These are phyloP conservation scores for Lethenteron camtschaticum DNA, from an alignment of 2,113 vertebrate species.

Conservation along the genomic window DNA sequence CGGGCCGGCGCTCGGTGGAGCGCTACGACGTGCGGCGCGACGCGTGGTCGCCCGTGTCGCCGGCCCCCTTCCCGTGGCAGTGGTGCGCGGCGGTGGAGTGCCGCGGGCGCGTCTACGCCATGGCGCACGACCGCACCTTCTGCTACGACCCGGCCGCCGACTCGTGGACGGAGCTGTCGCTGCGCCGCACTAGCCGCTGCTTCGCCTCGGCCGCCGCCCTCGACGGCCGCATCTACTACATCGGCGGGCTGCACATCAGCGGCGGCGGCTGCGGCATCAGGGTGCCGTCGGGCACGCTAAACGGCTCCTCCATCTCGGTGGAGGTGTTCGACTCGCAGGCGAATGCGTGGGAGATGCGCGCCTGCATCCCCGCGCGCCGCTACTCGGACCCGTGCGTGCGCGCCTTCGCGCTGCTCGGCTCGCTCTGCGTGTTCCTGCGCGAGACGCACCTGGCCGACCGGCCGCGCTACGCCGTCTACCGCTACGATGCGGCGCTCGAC, in stretches of 20 bases:
- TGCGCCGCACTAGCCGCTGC: conserved; percentile 64
- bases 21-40: conserved; percentile 74
- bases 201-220: conserved; percentile 76
- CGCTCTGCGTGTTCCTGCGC: conserved; percentile 67
- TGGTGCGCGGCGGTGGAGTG: conserved; percentile 68
- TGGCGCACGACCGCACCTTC: conserved; percentile 83
- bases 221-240: conserved; percentile 80
- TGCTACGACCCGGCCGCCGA: conserved; percentile 78
- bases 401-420: conserved; percentile 61
- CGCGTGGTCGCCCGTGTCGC: conserved; percentile 77
- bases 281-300: conserved; percentile 50
- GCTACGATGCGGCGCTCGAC: conserved; percentile 63
- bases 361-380: conserved; percentile 74
- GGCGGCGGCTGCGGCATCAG: conserved; percentile 58
- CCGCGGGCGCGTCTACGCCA: conserved; percentile 71
- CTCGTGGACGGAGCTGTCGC: conserved; percentile 84
- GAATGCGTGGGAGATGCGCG: conserved; percentile 72
- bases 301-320: conserved; percentile 65
- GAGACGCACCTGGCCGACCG: conserved; percentile 84
- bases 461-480: conserved; percentile 77
- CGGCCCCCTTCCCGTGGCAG: conserved; percentile 70
- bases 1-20: conserved; percentile 75
- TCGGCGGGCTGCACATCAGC: conserved; percentile 72
- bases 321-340: conserved; percentile 82
- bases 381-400: conserved; percentile 73